Evolutionary conservation across 2,888 invertebrate species (phyloP).

Genomic region (Elmis aenea): DNA sequence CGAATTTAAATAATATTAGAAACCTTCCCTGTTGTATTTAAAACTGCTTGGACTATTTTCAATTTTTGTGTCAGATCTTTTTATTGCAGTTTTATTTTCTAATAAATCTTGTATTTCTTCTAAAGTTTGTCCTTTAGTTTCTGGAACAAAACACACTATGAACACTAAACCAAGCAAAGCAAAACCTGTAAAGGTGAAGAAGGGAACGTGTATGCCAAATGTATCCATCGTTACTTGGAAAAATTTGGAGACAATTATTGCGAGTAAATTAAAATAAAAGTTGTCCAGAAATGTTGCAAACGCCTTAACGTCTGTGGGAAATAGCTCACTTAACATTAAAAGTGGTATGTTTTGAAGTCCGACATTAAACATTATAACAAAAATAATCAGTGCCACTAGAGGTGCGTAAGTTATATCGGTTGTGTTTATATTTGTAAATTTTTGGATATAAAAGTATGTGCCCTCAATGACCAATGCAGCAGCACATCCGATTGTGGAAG

Average conservation of each 20-base stretch:
- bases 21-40: too few species aligned
- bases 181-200: slow-evolving; percentile 60
- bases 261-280: slow-evolving; percentile 46
- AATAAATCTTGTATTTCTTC: slow-evolving; percentile 49
- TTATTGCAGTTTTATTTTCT: not conserved
- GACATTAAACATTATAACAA: slow-evolving; percentile 48
- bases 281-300: slow-evolving; percentile 50
- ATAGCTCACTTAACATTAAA: slow-evolving; percentile 48
- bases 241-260: slow-evolving; percentile 45
- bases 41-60: too few species aligned
- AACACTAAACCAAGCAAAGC: slow-evolving; percentile 59
- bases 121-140: slow-evolving; percentile 67
- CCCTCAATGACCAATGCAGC: slow-evolving; percentile 40
- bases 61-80: too few species aligned
- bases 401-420: slow-evolving; percentile 43
- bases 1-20: too few species aligned
- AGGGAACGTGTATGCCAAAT: slow-evolving; percentile 59
- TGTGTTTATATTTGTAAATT: slow-evolving; percentile 31
- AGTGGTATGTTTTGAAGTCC: slow-evolving; percentile 50
- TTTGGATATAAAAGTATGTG: slow-evolving; percentile 42
- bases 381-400: slow-evolving; percentile 51
- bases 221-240: slow-evolving; percentile 51
- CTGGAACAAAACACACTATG: slow-evolving; percentile 58
- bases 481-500: slow-evolving; percentile 47
- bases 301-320: slow-evolving; percentile 51